Conservation (phyloP, 2,113 vertebrate species). For the Noturus placidus region DNA sequence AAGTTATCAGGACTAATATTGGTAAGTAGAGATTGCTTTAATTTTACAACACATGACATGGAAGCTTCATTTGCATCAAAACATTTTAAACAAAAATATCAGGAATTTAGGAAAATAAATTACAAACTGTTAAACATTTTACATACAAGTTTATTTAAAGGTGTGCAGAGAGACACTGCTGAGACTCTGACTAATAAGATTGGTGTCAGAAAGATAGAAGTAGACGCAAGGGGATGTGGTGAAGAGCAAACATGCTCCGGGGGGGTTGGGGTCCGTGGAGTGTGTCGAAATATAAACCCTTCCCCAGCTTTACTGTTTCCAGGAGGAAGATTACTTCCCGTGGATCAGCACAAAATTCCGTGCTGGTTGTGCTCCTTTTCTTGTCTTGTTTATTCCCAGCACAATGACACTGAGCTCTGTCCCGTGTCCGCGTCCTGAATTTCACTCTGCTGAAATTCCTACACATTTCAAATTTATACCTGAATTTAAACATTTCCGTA, state of each 20-base stretch:
- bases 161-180: not conserved
- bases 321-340: conserved; percentile 23
- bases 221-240: not conserved
- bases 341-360: not conserved
- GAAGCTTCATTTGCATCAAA: conserved; percentile 34
- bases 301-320: conserved; percentile 25
- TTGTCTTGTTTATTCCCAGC: conserved; percentile 33
- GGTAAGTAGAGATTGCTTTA: not conserved
- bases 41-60: not conserved
- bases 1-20: not conserved
- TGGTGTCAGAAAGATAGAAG: not conserved
- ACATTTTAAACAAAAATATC: conserved; percentile 13
- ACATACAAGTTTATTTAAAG: not conserved
- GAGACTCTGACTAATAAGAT: not conserved
- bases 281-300: not conserved
- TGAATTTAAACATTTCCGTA: too few species aligned
- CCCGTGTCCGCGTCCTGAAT: not conserved
- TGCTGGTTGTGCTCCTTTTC: not conserved
- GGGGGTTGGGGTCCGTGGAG: not conserved
- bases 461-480: too few species aligned
- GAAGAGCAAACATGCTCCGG: not conserved
- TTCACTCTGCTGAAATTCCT: not conserved
- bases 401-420: not conserved
- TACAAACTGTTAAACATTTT: conserved; percentile 33
- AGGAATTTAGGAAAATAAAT: conserved; percentile 33